These are phyloP conservation scores for Drosophila siamana DNA, from an alignment of 2,888 invertebrate genomes.

Conservation along the genomic window DNA sequence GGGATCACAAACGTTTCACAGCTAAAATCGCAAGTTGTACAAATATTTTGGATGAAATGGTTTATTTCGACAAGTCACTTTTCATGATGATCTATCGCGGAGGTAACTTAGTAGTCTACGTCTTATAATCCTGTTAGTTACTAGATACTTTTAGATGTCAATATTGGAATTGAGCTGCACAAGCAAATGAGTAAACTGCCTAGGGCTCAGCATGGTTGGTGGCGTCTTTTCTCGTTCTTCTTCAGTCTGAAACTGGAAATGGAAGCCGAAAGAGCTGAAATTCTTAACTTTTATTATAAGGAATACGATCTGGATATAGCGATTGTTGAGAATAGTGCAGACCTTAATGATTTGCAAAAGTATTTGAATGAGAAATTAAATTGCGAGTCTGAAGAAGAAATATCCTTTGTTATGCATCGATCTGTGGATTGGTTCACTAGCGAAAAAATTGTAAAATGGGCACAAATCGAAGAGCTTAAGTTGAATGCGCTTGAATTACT, in stretches of 20 bases:
- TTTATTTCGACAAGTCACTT: slow-evolving; percentile 39
- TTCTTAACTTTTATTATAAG: slow-evolving; percentile 28
- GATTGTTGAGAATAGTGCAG: slow-evolving; percentile 8
- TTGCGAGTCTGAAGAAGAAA: slow-evolving; percentile 36
- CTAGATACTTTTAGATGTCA: slow-evolving; percentile 10
- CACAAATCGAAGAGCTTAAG: slow-evolving; percentile 17
- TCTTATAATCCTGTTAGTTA: too few species aligned
- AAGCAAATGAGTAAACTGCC: slow-evolving; percentile 42
- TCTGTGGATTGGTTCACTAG: slow-evolving; percentile 46
- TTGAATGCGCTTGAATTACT: slow-evolving; percentile 38
- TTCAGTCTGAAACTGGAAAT: slow-evolving; percentile 39
- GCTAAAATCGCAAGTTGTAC: slow-evolving; percentile 31
- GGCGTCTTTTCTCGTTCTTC: slow-evolving; percentile 58
- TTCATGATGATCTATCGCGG: slow-evolving; percentile 38
- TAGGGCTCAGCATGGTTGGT: slow-evolving; percentile 57
- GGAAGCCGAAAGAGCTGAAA: slow-evolving; percentile 14
- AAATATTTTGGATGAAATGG: slow-evolving; percentile 37
- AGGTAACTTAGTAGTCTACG: neutral
- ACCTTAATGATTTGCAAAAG: slow-evolving; percentile 11
- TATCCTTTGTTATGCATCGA: slow-evolving; percentile 44
- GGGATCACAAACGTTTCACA: slow-evolving; percentile 42
- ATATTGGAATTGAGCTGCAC: slow-evolving; percentile 41
- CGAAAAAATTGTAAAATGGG: slow-evolving; percentile 30
- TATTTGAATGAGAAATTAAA: slow-evolving; percentile 33
- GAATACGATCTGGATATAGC: slow-evolving; percentile 45